phyloP scores from a whole-genome alignment of 2,888 invertebrate genomes.

The Melitaea athalia region DNA sequence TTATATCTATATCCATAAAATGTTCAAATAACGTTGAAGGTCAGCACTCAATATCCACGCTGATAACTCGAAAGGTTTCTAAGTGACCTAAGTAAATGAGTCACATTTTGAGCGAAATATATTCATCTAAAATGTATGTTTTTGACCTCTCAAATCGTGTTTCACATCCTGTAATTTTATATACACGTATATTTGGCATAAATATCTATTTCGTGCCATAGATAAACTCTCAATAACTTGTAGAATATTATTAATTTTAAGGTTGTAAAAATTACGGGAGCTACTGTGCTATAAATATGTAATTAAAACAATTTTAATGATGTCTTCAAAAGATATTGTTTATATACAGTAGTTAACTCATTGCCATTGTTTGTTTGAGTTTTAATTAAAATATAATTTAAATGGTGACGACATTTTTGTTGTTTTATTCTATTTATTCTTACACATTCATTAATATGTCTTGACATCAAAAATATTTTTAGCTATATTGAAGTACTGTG shows the following conservation, averaged over 20 bases:
- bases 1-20: no score
- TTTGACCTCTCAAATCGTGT: no score
- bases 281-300: constrained; percentile 35
- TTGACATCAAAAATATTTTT: not conserved
- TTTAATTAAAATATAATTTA: constrained; percentile 70
- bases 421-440: constrained; percentile 3
- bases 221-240: constrained; percentile 2
- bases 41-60: no score
- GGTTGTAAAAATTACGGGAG: constrained; percentile 3
- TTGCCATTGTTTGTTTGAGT: constrained; percentile 73
- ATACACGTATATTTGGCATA: not conserved
- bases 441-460: not conserved
- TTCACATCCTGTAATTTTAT: no score
- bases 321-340: constrained; percentile 64
- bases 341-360: constrained; percentile 51
- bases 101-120: no score
- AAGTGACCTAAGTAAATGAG: no score
- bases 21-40: no score
- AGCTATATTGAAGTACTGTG: not conserved
- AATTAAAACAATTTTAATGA: constrained; percentile 40
- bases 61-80: no score
- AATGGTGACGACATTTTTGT: constrained; percentile 20
- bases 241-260: not conserved
- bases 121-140: no score
- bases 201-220: constrained; percentile 33